Evolutionary conservation across 1,140 invertebrate species (phyloP), one percentile per base, ranked within the genome.

Genomic region (Danaus plexippus): DNA sequence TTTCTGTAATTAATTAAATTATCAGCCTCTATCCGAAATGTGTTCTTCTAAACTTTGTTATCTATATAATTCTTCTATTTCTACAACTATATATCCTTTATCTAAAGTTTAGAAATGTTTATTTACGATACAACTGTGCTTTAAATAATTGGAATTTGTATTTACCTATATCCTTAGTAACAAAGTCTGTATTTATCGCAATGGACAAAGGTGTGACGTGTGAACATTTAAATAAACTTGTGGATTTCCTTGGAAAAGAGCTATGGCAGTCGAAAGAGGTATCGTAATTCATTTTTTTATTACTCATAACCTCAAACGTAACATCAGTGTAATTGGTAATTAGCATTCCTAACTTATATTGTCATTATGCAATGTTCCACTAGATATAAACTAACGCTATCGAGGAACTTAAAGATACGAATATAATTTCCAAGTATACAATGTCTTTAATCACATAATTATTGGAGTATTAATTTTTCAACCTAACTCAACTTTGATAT

Each of bases 1-100:
- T 86, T 84, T 83, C 63, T 80, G 75, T 86, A 79, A 66, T 73
- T 78, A 84, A 84, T 82, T 80, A 71, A 84, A 85, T 84, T 82
- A 82, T 56, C 72, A 73, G 61, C 61, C 51, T 61, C 71, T 73
- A 59, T 61, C 64, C 61, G 70, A 77, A 75, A 85, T 85, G 80
- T 76, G 50, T 73, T 73, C 57, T 59, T 57, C 57, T 50, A 62
- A 63, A 62, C 52, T 67, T 51, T 61, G 45, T 66, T 65, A 52
- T 64, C 57, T 63, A 54, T 64, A 53, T 60, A 57, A 55, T 15
- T 52, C 59, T 58, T 43, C 47, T 67, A 56, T 70, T 57, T 59
- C 47, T 52, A 69, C 49, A 62, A 58, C 54, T 45, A 59, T 52
- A 58, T 55, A 18, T 54, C 62, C 47, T 54, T 69, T 59, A 54